A percentile compares a stretch with the other conserved stretches of the same genome.
Evolutionary conservation across 1,140 invertebrate species (phyloP).

Genomic region (Ctenoplectra terminalis): DNA sequence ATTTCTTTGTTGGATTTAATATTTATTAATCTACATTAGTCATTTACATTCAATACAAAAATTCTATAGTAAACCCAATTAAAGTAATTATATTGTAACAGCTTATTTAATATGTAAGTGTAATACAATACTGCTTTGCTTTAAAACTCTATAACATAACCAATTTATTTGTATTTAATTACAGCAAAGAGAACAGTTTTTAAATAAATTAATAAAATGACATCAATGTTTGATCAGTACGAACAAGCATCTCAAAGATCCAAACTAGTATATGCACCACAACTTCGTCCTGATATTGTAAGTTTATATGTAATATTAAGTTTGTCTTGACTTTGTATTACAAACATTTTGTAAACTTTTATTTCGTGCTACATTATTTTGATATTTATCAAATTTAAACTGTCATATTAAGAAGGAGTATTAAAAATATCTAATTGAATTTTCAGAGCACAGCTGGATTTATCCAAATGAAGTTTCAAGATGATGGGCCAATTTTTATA

Average conservation of each 20-base stretch:
- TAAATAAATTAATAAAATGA: constrained; percentile 82
- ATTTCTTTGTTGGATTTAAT: neutral
- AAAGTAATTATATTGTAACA: constrained; percentile 5
- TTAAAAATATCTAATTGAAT: constrained; percentile 26
- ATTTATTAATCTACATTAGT: neutral
- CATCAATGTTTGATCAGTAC: constrained; percentile 90
- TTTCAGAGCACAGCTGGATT: constrained; percentile 85
- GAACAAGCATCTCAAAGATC: constrained; percentile 87
- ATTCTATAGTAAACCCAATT: neutral
- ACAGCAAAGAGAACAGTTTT: neutral
- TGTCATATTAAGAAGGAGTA: neutral
- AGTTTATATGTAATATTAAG: constrained; percentile 53
- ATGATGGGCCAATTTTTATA: constrained; percentile 90
- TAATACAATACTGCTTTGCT: neutral
- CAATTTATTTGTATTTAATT: neutral
- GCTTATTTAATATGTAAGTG: neutral
- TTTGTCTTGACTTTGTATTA: neutral
- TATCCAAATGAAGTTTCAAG: constrained; percentile 87
- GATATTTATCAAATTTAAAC: constrained; percentile 22
- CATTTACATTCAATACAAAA: neutral
- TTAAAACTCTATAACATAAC: neutral
- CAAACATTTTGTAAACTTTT: neutral
- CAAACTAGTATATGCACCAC: constrained; percentile 74
- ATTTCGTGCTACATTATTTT: neutral
- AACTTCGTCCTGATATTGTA: constrained; percentile 82